A percentile compares a stretch with the other conserved stretches of the same genome.
Conservation (phyloP, 2,888 invertebrate species). For the Nymphalis c-album region DNA sequence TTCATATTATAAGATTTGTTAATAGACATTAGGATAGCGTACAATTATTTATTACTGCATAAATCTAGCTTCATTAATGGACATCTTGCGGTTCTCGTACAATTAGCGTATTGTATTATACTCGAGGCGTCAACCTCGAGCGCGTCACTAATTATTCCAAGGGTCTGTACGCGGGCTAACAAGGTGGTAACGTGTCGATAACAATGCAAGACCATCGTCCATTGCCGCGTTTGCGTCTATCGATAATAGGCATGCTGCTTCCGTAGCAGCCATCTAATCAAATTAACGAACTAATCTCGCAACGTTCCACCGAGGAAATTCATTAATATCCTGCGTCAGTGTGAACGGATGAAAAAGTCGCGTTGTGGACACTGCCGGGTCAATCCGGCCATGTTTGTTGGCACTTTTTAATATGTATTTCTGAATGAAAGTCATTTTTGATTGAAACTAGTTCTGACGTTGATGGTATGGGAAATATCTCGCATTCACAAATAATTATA, state of each 20-base stretch:
- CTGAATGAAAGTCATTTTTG: too few species aligned
- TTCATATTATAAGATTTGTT: too few species aligned
- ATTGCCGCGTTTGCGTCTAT: slow-evolving; percentile 40
- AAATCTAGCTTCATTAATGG: slow-evolving; percentile 32
- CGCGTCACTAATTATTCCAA: slow-evolving; percentile 42
- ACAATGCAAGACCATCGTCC: slow-evolving; percentile 32
- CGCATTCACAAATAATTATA: too few species aligned
- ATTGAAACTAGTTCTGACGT: too few species aligned
- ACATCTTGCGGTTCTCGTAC: slow-evolving; percentile 37
- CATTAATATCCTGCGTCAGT: slow-evolving; percentile 84
- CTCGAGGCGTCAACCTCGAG: slow-evolving; percentile 39
- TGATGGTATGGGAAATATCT: too few species aligned
- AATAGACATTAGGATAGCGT: slow-evolving; percentile 11
- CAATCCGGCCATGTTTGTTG: slow-evolving; percentile 2
- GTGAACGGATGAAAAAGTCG: slow-evolving; percentile 62
- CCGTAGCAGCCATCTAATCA: slow-evolving; percentile 78
- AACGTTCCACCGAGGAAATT: slow-evolving; percentile 85
- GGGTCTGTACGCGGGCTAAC: slow-evolving; percentile 37
- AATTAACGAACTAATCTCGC: slow-evolving; percentile 85
- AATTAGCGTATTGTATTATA: slow-evolving; percentile 39
- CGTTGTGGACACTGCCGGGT: slow-evolving; percentile 37
- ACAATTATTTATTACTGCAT: slow-evolving; percentile 18
- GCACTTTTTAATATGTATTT: not conserved
- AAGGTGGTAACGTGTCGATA: slow-evolving; percentile 38
- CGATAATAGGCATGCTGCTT: slow-evolving; percentile 51